Conservation (phyloP, 1,140 invertebrate genomes). For the Drosophila serrata region DNA sequence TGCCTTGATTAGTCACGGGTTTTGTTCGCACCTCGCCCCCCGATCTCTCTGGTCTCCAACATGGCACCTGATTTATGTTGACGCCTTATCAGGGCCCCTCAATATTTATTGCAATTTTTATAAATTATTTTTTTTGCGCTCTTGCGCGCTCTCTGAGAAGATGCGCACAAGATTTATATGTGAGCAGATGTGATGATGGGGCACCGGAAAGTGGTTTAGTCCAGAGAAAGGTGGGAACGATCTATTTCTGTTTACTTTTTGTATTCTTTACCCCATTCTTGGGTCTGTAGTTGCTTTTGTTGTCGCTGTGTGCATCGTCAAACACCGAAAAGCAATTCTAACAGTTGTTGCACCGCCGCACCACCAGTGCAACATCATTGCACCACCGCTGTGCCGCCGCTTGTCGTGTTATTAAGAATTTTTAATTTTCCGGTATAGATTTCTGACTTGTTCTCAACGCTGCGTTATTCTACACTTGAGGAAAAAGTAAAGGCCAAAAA, state of each 20-base stretch:
- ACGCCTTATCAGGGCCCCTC: slow-evolving; percentile 79
- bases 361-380: slow-evolving; percentile 23
- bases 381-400: slow-evolving; percentile 60
- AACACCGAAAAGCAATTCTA: slow-evolving; percentile 80
- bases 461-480: slow-evolving; percentile 15
- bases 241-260: slow-evolving; percentile 48
- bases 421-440: slow-evolving; percentile 85
- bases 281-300: slow-evolving; percentile 28
- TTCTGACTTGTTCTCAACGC: slow-evolving; percentile 60
- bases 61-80: slow-evolving; percentile 80
- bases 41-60: slow-evolving; percentile 21
- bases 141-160: slow-evolving; percentile 17
- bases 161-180: slow-evolving; percentile 53
- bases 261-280: neutral
- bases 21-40: slow-evolving; percentile 12
- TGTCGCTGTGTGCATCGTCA: slow-evolving; percentile 59
- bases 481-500: neutral
- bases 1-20: slow-evolving; percentile 75
- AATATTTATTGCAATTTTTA: slow-evolving; percentile 83
- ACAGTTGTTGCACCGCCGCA: slow-evolving; percentile 64
- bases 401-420: slow-evolving; percentile 84
- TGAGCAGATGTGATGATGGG: slow-evolving; percentile 51
- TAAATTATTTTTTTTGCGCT: slow-evolving; percentile 44
- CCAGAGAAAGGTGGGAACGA: slow-evolving; percentile 44
- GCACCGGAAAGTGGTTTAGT: slow-evolving; percentile 10